Evolutionary conservation across 2,113 vertebrate genomes (phyloP), one percentile per base, ranked within the genome.

Genomic region (Syngnathoides biaculeatus): DNA sequence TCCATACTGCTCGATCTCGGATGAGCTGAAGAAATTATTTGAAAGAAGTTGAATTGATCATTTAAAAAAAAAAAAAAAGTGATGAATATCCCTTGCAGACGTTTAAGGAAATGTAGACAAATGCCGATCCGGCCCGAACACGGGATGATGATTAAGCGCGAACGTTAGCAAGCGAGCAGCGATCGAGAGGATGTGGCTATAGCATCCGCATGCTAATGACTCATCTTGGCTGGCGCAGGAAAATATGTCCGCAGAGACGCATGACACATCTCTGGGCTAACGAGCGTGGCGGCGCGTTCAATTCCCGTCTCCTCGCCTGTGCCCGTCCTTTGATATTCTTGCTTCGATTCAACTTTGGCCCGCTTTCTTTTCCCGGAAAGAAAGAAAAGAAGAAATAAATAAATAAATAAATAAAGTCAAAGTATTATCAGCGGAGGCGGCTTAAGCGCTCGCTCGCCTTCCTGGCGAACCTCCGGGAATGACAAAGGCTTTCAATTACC

Each of bases 401-500:
- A n/a, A n/a, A n/a, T n/a, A n/a, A n/a, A n/a, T n/a, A n/a, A 60
- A 57, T 53, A 24, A 79, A 39, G 26, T 72, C 58, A 73, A 71
- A 74, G 38, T 47, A 45, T 78, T 62, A 65, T 64, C 3, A 26
- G 61, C 40, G 63, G 67, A 75, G 55, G 39, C 58, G 65, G 58
- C 10, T 17, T 27, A 64, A 39, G 39, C 69, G 20, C 63, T 58
- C 53, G 22, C 52, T 58, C 53, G 22, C 52, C 35, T 62, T 58
- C 48, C 63, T 67, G 30, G 62, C 50, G 50, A 79, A 71, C 59
- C 69, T 79, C 72, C n/a, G 64, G 61, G 64, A 77, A 59, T 35
- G 42, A 70, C 30, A n/a, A 20, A 35, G 20, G 4, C 61, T 78
- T 78, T 64, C 76, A 60, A 73, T 76, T 55, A 79, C 70, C 60